A percentile compares a stretch with the other conserved stretches of the same genome.
These are phyloP conservation scores for Ara ararauna DNA, from an alignment of 2,797 vertebrate species.

Conservation along the genomic window DNA sequence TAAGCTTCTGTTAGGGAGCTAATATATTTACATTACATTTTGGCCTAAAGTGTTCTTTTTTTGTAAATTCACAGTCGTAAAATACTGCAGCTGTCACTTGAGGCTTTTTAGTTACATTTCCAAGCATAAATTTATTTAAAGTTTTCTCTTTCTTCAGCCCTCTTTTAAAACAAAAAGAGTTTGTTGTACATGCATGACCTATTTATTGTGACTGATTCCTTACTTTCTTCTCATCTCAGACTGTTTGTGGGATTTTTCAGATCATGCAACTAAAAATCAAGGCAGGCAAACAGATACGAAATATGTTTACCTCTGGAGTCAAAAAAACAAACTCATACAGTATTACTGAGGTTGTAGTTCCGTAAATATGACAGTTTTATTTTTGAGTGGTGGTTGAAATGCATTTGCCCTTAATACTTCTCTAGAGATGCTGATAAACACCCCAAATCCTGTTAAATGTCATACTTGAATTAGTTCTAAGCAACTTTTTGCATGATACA, in stretches of 20 bases:
- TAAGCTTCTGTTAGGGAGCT: not conserved
- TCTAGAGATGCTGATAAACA: not conserved
- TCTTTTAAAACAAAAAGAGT: not conserved
- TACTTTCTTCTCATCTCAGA: conserved; percentile 26
- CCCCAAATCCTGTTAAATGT: not conserved
- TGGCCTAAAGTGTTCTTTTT: not conserved
- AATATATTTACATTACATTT: not conserved
- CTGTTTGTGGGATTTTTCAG: conserved; percentile 41
- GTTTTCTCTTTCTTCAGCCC: not conserved
- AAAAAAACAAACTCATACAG: not conserved
- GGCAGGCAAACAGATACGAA: not conserved
- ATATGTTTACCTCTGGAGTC: not conserved
- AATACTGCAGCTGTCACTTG: not conserved
- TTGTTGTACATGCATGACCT: not conserved
- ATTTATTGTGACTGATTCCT: not conserved
- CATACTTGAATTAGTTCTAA: not conserved
- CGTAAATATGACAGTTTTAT: not conserved
- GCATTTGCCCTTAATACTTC: not conserved
- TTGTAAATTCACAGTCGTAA: not conserved
- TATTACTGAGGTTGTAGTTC: not conserved
- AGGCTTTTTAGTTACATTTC: not conserved
- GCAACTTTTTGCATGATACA: not conserved
- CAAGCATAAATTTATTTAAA: not conserved
- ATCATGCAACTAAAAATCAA: not conserved
- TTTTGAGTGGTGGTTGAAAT: not conserved